Evolutionary conservation across 2,113 vertebrate species (phyloP), one percentile per base, ranked within the genome.

Genomic region (Brachirus orientalis): DNA sequence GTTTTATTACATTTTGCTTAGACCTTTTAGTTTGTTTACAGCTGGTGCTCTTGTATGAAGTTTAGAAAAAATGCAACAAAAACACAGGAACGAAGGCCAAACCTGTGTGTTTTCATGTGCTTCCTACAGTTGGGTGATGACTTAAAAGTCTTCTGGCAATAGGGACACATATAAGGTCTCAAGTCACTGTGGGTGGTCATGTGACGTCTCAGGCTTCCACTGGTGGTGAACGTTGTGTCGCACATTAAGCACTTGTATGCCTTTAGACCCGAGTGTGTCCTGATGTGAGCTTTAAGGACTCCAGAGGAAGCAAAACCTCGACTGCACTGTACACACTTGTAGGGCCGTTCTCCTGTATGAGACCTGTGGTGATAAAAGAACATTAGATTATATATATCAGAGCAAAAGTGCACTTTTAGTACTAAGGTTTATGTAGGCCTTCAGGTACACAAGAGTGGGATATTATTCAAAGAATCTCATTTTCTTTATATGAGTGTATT

Each of bases 91-190:
- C 7, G 35, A 52, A 36, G 9, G 10, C 20, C 73, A 45, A 64
- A 91, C 98, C 97, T 96, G 59, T 99, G 98, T 6, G 97, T 99
- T 86, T 98, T 99, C 97, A 99, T 99, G 90, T 99, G 98, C 72
- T 99, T 99, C 86, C 97, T 96, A 89, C 98, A 99, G 80, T 98
- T 99, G 8, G 98, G 93, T 0, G 96, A 96, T 0, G 97, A 99
- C 93, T 99, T 99, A 84, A 99, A 99, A 2, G 98, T 99, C 79
- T 98, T 99, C 79, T 99, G 97, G 90, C 98, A 99, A 85, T 99
- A 99, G 0, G 98, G 98, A 75, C 98, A 99, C 98, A 99, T 99
- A 70, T 98, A 99, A 0, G 98, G 97, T 3, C 97, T 94, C 3
- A 97, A 88, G 83, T 98, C 96, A 1, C 97, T 99, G 75, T 99